These are phyloP conservation scores for Diceros bicornis DNA, from an alignment of 2,797 vertebrate species.

Conservation along the genomic window DNA sequence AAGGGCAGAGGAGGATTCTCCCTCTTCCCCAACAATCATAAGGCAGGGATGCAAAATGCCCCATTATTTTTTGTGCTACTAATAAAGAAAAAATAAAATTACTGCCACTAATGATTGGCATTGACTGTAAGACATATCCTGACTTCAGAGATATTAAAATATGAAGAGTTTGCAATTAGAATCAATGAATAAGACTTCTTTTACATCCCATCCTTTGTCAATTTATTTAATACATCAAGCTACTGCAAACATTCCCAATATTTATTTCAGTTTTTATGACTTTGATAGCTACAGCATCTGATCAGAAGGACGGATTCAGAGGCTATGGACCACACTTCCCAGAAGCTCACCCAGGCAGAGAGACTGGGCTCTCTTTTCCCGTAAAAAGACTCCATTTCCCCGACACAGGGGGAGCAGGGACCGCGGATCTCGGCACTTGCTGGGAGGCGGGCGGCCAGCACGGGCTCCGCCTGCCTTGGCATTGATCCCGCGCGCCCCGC, in stretches of 20 bases:
- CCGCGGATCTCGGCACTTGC: conserved; percentile 51
- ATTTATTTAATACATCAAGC: background rate
- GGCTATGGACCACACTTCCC: conserved; percentile 40
- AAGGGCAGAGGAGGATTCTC: too few relatives aligned
- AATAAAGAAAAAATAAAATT: background rate
- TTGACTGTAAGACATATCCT: background rate
- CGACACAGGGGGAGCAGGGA: background rate
- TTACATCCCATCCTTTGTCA: background rate
- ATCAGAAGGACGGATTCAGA: background rate
- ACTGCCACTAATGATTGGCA: background rate
- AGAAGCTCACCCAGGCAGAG: background rate
- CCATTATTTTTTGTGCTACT: background rate
- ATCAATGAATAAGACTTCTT: background rate
- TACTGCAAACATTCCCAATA: background rate
- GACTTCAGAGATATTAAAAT: background rate
- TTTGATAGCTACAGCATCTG: rapidly evolving
- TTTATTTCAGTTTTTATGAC: background rate
- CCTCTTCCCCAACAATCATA: too few relatives aligned
- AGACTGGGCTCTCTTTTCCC: rapidly evolving
- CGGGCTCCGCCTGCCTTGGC: background rate
- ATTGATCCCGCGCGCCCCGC: background rate
- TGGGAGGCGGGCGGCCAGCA: background rate
- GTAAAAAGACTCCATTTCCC: conserved; percentile 70
- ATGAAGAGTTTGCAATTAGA: background rate
- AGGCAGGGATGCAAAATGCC: background rate